Conservation (phyloP, 35 echinoderm and acorn worm species). For the Ophiothrix spiculata region DNA sequence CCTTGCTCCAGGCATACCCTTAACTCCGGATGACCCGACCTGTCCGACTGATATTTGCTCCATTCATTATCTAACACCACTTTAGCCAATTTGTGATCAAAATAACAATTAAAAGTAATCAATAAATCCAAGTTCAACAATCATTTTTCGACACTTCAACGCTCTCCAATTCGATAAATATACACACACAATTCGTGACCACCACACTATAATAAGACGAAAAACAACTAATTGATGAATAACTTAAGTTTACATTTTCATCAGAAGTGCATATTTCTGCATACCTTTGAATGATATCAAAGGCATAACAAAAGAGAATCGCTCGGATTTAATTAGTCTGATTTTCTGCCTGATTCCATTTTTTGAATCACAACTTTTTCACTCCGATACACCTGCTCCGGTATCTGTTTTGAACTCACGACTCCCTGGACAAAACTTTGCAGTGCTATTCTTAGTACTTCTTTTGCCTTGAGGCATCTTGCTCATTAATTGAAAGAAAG, state of each 20-base stretch:
- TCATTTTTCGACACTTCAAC: not conserved
- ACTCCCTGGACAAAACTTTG: not conserved
- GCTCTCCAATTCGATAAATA: not conserved
- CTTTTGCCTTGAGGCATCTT: not conserved
- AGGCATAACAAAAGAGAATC: not conserved
- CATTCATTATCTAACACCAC: slow-evolving; percentile 12
- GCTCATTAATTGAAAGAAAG: not conserved
- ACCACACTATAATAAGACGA: not conserved
- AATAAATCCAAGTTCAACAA: not conserved
- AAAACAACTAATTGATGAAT: not conserved
- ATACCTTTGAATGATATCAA: slow-evolving; percentile 9
- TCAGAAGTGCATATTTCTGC: not conserved
- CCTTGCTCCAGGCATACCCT: slow-evolving; percentile 2
- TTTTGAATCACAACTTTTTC: not conserved
- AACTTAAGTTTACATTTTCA: slow-evolving; percentile 1
- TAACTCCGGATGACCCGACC: not conserved
- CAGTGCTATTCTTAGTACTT: not conserved
- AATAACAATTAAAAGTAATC: no score
- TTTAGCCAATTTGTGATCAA: not conserved
- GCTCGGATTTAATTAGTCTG: not conserved
- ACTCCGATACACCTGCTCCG: not conserved
- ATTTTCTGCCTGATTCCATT: not conserved
- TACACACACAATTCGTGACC: slow-evolving; percentile 7
- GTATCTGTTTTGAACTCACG: not conserved
- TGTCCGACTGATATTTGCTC: slow-evolving; percentile 1